Base-by-base conservation (phyloP, 2,888 invertebrate genomes). In the Arctia plantaginis region DNA sequence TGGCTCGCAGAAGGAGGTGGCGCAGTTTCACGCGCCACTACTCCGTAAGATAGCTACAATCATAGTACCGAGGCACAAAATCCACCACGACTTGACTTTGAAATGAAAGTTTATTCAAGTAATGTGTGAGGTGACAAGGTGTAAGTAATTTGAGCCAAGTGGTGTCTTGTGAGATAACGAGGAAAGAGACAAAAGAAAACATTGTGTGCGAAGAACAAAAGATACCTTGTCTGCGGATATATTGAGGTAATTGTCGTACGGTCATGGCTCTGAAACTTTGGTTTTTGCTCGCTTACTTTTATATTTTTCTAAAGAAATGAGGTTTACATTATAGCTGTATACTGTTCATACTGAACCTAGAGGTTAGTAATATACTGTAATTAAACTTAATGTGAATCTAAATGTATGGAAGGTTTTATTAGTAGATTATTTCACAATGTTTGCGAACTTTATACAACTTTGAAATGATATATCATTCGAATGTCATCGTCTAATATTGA, bases 181-280 rank as follows among this genome's bases (percentile, higher is more conserved):
- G 83, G 73, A 66, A 72, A 83, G 76, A 79, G 66, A 76, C 20
- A 62, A 73, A 81, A 77, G 81, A 67, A 77, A 79, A 81, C 82
- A 79, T 74, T 81, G 82, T 82, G 77, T 75, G 69, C 55, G 72
- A n/a, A 3, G 41, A 83, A 82, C 82, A 82, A 82, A 79, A 73
- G 66, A 35, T 70, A 83, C 65, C 77, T 66, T 68, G 75, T 20
- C 66, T 66, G 33, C 30, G 68, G 27, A 44, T 55, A 69, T 69
- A 73, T 73, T 55, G 66, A 69, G 44, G 69, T 73, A 73, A 73
- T 69, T 66, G 69, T 47, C 55, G 20, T 66, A 65, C 64, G 2
- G 68, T 20, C 68, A 47, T 8, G n/a, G 8, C 44, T 59, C 35
- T 33, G 55, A 51, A 41, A 55, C 35, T 27, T 41, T 30, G 33